Conservation (phyloP, 2,888 invertebrate species). For the Volucella bombylans region DNA sequence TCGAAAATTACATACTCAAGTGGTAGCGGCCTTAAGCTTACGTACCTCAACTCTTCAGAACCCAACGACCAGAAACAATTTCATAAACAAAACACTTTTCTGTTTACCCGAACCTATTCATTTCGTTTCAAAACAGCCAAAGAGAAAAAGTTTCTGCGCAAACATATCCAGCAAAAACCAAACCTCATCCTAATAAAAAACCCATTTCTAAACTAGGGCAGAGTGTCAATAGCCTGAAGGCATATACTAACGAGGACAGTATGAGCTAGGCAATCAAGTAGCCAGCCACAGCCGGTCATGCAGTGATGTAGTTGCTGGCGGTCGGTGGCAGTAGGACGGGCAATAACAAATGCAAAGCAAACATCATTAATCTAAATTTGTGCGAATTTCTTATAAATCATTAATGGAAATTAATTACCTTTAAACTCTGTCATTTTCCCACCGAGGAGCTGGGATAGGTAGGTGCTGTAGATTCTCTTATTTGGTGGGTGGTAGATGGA, state of each 20-base stretch:
- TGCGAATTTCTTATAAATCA: conserved; percentile 61
- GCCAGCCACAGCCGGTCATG: not conserved
- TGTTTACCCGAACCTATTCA: conserved; percentile 6
- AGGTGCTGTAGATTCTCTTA: no score
- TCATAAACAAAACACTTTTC: conserved; percentile 1
- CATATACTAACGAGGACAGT: no score
- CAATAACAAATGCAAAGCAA: conserved; percentile 30
- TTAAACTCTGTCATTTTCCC: conserved; percentile 24
- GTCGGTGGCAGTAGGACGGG: conserved; percentile 4
- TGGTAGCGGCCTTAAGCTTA: not conserved
- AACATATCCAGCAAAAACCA: not conserved
- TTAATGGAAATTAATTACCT: conserved; percentile 72
- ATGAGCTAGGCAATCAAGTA: not conserved
- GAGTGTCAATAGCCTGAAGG: not conserved
- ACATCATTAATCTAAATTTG: conserved; percentile 72
- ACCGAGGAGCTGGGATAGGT: not conserved
- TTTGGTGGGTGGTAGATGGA: not conserved
- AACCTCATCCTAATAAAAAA: conserved; percentile 4
- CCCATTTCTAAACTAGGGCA: conserved; percentile 14
- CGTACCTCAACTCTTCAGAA: not conserved
- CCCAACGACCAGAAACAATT: not conserved
- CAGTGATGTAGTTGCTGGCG: not conserved
- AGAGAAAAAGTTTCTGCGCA: not conserved
- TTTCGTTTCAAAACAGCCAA: not conserved
- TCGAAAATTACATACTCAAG: not conserved